Conservation (phyloP, 1,140 invertebrate species). For the Bombus soroeensis region DNA sequence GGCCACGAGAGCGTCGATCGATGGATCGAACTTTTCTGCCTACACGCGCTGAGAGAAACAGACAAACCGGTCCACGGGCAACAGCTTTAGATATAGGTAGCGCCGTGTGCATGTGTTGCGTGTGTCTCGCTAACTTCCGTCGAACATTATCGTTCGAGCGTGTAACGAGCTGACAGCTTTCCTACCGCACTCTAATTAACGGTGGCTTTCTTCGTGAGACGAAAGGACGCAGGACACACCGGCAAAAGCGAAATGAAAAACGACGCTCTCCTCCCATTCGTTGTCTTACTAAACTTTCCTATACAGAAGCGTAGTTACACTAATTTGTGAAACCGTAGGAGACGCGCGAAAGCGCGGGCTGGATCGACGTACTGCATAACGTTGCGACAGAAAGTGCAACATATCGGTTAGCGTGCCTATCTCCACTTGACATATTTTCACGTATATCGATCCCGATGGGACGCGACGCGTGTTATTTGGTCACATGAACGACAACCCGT, state of each 20-base stretch:
- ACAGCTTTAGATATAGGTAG: slow-evolving; percentile 39
- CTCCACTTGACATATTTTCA: slow-evolving; percentile 33
- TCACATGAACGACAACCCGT: neutral
- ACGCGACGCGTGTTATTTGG: neutral
- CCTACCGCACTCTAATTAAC: slow-evolving; percentile 57
- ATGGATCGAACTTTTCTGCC: slow-evolving; percentile 47
- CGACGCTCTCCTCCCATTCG: neutral
- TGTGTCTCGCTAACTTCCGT: slow-evolving; percentile 50
- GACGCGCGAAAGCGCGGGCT: neutral
- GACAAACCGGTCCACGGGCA: slow-evolving; percentile 55
- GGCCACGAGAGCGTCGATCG: slow-evolving; percentile 22
- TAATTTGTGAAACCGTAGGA: neutral
- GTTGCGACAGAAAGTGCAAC: slow-evolving; percentile 48
- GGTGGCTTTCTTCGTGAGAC: slow-evolving; percentile 19
- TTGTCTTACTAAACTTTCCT: no score
- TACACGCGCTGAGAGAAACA: slow-evolving; percentile 46
- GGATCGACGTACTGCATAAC: slow-evolving; percentile 13
- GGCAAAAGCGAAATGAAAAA: slow-evolving; percentile 29
- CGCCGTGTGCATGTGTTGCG: neutral
- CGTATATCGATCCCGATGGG: neutral
- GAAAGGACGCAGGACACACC: slow-evolving; percentile 24
- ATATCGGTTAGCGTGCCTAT: slow-evolving; percentile 36
- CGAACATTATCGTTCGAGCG: slow-evolving; percentile 60
- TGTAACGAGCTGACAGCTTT: slow-evolving; percentile 61
- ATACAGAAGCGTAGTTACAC: neutral